Conservation (phyloP, 1,140 invertebrate species). For the Drosophila saltans region DNA sequence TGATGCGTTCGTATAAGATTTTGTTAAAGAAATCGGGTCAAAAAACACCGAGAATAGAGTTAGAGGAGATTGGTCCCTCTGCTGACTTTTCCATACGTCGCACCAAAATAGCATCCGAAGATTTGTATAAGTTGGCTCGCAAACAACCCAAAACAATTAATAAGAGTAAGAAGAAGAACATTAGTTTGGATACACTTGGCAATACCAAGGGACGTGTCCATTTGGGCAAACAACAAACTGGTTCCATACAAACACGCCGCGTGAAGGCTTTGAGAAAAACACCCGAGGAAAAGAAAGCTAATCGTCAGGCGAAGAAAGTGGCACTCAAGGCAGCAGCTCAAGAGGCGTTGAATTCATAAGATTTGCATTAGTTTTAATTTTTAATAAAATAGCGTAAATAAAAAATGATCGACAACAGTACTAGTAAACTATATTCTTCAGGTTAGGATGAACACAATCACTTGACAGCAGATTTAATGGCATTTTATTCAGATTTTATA, state of each 20-base stretch:
- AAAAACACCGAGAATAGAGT: constrained; percentile 93
- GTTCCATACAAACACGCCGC: constrained; percentile 94
- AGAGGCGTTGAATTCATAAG: constrained; percentile 48
- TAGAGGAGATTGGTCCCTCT: constrained; percentile 93
- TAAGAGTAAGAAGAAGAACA: constrained; percentile 95
- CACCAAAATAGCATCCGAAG: constrained; percentile 94
- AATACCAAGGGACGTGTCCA: constrained; percentile 96
- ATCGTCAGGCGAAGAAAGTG: constrained; percentile 85
- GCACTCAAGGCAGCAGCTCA: constrained; percentile 67
- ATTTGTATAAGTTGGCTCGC: constrained; percentile 94
- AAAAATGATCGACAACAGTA: neutral
- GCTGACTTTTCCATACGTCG: constrained; percentile 93
- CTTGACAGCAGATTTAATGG: neutral
- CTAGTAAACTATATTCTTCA: neutral
- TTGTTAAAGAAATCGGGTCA: constrained; percentile 95
- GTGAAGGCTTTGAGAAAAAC: constrained; percentile 95
- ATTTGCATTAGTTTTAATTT: constrained; percentile 29
- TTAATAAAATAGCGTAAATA: constrained; percentile 13
- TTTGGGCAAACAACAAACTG: constrained; percentile 94
- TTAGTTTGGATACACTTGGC: constrained; percentile 93
- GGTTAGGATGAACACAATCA: too few relatives aligned
- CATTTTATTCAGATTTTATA: constrained; percentile 49
- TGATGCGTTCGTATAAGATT: constrained; percentile 95
- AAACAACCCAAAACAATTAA: constrained; percentile 93
- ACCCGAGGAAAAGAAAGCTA: constrained; percentile 87